These are phyloP conservation scores for Mactra quadrangularis DNA, from an alignment of 1,140 invertebrate species.

Conservation along the genomic window DNA sequence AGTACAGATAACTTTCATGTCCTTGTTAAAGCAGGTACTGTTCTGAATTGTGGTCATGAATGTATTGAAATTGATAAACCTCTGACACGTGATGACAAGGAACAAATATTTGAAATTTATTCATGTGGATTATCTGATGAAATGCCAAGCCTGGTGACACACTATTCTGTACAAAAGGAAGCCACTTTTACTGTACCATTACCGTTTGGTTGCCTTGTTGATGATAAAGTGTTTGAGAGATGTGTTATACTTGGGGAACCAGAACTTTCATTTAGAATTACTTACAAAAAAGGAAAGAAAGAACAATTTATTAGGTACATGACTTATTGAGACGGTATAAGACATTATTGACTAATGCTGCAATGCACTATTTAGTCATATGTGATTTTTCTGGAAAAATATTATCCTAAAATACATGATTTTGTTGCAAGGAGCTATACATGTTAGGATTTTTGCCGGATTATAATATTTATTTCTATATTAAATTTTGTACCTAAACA, in stretches of 20 bases:
- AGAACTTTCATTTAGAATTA: slow-evolving; percentile 38
- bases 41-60: not conserved
- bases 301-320: slow-evolving; percentile 8
- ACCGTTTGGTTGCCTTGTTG: slow-evolving; percentile 43
- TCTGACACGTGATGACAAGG: slow-evolving; percentile 23
- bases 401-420: too few species aligned
- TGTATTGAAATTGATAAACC: slow-evolving; percentile 39
- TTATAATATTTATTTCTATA: too few species aligned
- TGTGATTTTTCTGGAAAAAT: too few species aligned
- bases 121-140: slow-evolving; percentile 29
- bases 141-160: slow-evolving; percentile 32
- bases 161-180: slow-evolving; percentile 36
- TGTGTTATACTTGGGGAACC: slow-evolving; percentile 20
- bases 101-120: slow-evolving; percentile 38
- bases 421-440: too few species aligned
- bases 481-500: too few species aligned
- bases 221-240: slow-evolving; percentile 42
- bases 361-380: too few species aligned
- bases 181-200: slow-evolving; percentile 31
- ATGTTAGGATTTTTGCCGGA: too few species aligned
- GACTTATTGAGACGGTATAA: too few species aligned
- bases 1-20: slow-evolving; percentile 53
- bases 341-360: too few species aligned
- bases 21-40: slow-evolving; percentile 18
- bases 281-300: slow-evolving; percentile 35